Percentiles rank a stretch among this genome's conserved stretches.
phyloP scores from a whole-genome alignment of 2,888 invertebrate genomes.

The Creontiades dilutus region DNA sequence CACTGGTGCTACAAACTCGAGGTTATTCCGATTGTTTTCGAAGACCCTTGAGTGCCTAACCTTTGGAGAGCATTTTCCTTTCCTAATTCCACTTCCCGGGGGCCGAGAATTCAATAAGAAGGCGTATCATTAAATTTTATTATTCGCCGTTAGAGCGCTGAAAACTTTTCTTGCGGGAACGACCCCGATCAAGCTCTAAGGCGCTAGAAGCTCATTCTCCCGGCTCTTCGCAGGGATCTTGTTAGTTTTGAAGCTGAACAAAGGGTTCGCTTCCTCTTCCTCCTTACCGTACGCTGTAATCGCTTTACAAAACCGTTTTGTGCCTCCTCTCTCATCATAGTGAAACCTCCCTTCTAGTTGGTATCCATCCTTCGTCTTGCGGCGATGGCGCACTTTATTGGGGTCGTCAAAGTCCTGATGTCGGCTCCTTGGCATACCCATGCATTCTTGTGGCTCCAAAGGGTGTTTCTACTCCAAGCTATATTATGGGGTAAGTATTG shows the following conservation, averaged over 20 bases:
- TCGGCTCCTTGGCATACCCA: neutral
- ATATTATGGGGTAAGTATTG: too few species aligned
- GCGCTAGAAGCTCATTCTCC: constrained; percentile 19
- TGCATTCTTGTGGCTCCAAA: too few species aligned
- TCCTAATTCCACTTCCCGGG: neutral
- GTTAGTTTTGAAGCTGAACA: constrained; percentile 57
- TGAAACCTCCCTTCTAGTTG: constrained; percentile 8
- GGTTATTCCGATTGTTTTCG: neutral
- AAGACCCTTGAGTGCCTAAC: neutral
- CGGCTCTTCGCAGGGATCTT: neutral
- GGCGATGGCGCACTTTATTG: neutral
- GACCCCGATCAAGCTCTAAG: constrained; percentile 41
- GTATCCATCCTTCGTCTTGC: neutral
- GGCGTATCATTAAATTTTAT: constrained; percentile 27
- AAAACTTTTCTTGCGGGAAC: neutral
- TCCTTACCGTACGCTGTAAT: constrained; percentile 44
- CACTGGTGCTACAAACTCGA: neutral
- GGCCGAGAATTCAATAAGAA: neutral
- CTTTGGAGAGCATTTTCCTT: neutral
- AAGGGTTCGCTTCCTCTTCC: constrained; percentile 41
- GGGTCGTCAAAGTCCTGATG: neutral
- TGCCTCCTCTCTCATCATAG: constrained; percentile 34
- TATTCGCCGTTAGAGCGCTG: neutral
- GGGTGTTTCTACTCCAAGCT: too few species aligned
- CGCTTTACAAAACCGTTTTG: constrained; percentile 66